phyloP scores from a whole-genome alignment of 2,888 invertebrate genomes.

The Phlogophora meticulosa region DNA sequence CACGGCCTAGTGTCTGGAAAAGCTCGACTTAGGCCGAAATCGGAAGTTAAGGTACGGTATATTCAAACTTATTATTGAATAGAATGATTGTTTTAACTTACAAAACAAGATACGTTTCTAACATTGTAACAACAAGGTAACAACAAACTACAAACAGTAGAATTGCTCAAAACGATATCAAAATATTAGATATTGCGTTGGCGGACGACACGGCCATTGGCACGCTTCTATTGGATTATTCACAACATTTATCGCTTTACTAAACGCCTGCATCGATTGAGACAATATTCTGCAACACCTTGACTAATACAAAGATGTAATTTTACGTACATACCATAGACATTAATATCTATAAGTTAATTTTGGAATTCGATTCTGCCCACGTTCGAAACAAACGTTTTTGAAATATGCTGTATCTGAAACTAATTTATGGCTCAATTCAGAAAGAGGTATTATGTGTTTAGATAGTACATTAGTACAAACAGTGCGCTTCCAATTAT shows the following conservation, averaged over 20 bases:
- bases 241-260: constrained; percentile 68
- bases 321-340: constrained; percentile 37
- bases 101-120: background rate
- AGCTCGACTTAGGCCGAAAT: too few relatives aligned
- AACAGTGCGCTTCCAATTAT: constrained; percentile 86
- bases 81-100: background rate
- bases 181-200: constrained; percentile 62
- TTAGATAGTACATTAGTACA: constrained; percentile 83
- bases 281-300: constrained; percentile 70
- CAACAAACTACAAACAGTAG: constrained; percentile 28
- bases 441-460: constrained; percentile 81
- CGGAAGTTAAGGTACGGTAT: too few relatives aligned
- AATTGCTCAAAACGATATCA: constrained; percentile 55
- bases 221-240: constrained; percentile 71
- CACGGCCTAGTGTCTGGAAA: too few relatives aligned
- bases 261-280: constrained; percentile 70
- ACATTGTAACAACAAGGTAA: constrained; percentile 21
- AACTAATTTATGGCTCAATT: constrained; percentile 85
- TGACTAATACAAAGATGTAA: constrained; percentile 66
- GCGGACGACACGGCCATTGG: constrained; percentile 62
- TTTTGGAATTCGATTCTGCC: constrained; percentile 70
- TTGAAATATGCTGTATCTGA: constrained; percentile 66
- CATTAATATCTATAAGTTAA: constrained; percentile 55
- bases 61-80: too few relatives aligned
- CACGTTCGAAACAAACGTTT: constrained; percentile 69